Evolutionary conservation across 1,140 invertebrate species (phyloP), one percentile per base, ranked within the genome.

Genomic region (Bombus confusus): DNA sequence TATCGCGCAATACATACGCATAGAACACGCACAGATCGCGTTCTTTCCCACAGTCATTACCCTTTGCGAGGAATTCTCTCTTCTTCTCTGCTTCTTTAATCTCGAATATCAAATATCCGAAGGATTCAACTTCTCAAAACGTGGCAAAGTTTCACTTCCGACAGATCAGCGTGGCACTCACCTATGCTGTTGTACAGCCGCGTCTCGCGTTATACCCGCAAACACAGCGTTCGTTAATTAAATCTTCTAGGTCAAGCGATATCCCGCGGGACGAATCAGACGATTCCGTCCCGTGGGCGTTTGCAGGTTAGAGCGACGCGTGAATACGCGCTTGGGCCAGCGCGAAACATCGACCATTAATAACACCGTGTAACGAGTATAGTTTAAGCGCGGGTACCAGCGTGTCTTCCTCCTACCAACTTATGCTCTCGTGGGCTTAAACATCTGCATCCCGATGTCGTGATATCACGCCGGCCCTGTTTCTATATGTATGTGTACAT

Each of bases 321-420:
- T 25, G 62, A 64, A 85, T 87, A 83, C 59, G 64, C 66, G 37
- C 57, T n/a, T 28, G 39, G 34, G 31, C 78, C 79, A 76, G 81
- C 77, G 71, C 77, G 47, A 86, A 80, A 80, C 77, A 89, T 88
- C 76, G 81, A 37, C 72, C 85, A 88, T 89, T 88, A 88, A 88
- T 89, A 89, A 88, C 62, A 86, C 52, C 64, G 62, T 69, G 68
- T 81, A 88, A 88, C 84, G 47, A 86, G 75, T 88, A 77, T 76
- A 84, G 59, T 83, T 86, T 83, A 86, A 86, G 76, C 73, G 62
- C 57, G 43, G 43, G 28, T 80, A 84, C 74, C 47, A 62, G 31
- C 64, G 41, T 87, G 69, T 88, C 75, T 90, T 86, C 77, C 86
- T 86, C 76, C 71, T 89, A 83, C 83, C 76, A 78, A 80, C 75